Base-by-base conservation (phyloP, 2,113 vertebrate species). In the Bothrops jararaca region DNA sequence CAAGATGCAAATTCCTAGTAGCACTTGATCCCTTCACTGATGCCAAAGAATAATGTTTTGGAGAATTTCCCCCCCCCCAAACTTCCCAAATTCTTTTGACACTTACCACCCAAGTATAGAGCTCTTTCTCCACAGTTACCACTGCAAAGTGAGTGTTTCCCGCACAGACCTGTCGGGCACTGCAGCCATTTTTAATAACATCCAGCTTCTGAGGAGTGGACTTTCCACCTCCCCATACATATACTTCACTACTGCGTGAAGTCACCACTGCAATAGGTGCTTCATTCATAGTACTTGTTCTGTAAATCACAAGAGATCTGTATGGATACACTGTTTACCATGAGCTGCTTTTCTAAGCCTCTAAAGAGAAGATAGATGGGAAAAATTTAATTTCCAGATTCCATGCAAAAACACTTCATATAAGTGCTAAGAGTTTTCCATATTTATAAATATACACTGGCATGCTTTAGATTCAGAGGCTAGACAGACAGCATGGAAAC, bases 91-190 rank as follows among this genome's bases (percentile, higher is more conserved):
- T 39, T 86, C 34, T 93, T 92, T 91, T 20, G 12, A 88, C 93
- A 98, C 99, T 99, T 97, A 99, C 99, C 97, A 99, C 99, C 99
- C 99, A 99, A 0, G 99, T 99, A 95, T 99, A 99, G 39, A 99
- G 98, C 95, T 99, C 99, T 96, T 99, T 99, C 96, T 99, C 99
- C 96, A 99, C 99, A 0, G 99, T 99, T 94, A 99, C 99, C 96
- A 99, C 99, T 13, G 99, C 99, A 96, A 99, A 99, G 97, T 99
- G 99, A 20, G 98, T 99, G 95, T 99, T 99, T 91, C 99, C 99
- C 18, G 99, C 98, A 93, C 98, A 99, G 96, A 99, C 99, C 64
- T 99, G 99, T 89, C 99, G 99, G 5, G 99, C 99, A 53, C 98
- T 98, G 96, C 98, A 99, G 94, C 99, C 99, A 87, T 98, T 99